phyloP scores from a whole-genome alignment of 2,113 vertebrate species.

The Eidolon helvum region DNA sequence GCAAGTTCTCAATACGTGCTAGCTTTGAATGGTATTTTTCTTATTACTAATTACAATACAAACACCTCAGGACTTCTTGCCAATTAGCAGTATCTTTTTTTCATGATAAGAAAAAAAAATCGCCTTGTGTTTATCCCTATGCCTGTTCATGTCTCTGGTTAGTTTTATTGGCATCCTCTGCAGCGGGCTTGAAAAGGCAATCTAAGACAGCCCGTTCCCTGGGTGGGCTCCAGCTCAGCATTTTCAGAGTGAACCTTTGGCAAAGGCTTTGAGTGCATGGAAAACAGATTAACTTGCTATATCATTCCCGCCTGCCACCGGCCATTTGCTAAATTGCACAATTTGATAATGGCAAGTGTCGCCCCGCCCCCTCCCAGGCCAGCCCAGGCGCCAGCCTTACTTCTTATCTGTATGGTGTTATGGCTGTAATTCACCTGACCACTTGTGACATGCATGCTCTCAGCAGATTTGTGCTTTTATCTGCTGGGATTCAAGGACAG shows the following conservation, averaged over 20 bases:
- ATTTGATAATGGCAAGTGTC: slow-evolving; percentile 27
- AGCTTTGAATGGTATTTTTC: neutral
- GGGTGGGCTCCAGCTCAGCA: neutral
- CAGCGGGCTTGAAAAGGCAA: neutral
- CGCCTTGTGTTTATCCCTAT: neutral
- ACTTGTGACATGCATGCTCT: neutral
- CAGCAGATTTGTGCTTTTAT: slow-evolving; percentile 11
- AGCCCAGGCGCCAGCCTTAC: neutral
- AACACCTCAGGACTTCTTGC: neutral
- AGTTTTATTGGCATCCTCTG: neutral
- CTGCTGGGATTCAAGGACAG: slow-evolving; percentile 36
- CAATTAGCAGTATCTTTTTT: neutral
- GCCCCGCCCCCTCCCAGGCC: neutral
- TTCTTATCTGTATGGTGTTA: slow-evolving; percentile 1
- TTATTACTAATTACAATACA: neutral
- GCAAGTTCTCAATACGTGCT: neutral
- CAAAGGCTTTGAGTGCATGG: slow-evolving; percentile 5
- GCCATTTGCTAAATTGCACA: slow-evolving; percentile 41
- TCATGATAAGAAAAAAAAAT: neutral
- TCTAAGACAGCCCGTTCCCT: neutral
- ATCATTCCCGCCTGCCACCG: neutral
- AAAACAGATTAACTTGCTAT: slow-evolving; percentile 28
- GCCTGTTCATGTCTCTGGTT: neutral
- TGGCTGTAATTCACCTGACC: slow-evolving; percentile 8
- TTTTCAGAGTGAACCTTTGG: neutral